These are phyloP conservation scores for Romanogobio albipinnatus DNA, from an alignment of 2,113 vertebrate species.

Conservation along the genomic window DNA sequence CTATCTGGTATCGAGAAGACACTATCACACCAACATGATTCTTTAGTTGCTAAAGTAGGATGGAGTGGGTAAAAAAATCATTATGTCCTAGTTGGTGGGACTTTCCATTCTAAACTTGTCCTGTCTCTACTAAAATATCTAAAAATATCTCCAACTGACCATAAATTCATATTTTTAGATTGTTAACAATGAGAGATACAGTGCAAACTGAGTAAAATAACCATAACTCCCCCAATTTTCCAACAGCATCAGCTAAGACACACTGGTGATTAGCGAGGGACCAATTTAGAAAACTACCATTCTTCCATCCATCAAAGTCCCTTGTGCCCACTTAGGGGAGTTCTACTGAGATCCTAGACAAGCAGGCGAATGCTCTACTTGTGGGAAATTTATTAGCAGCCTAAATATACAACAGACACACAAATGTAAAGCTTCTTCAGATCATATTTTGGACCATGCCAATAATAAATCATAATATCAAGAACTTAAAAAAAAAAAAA, in stretches of 20 bases:
- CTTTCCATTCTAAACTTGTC: slow-evolving; percentile 37
- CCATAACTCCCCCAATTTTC: slow-evolving; percentile 35
- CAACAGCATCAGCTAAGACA: slow-evolving; percentile 55
- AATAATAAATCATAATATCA: slow-evolving; percentile 10
- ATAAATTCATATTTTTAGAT: neutral
- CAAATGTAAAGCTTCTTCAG: neutral
- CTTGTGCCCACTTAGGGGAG: slow-evolving; percentile 60
- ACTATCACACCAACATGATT: neutral
- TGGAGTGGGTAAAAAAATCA: neutral
- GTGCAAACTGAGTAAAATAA: slow-evolving; percentile 35
- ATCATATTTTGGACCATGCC: neutral
- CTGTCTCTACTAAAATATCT: neutral
- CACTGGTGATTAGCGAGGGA: slow-evolving; percentile 55
- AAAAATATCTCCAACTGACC: slow-evolving; percentile 12
- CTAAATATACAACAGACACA: slow-evolving; percentile 15
- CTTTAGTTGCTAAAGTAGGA: neutral
- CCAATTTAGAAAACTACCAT: slow-evolving; percentile 60
- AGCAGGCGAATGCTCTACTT: slow-evolving; percentile 52
- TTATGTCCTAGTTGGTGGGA: slow-evolving; percentile 8
- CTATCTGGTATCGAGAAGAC: neutral
- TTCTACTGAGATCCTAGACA: slow-evolving; percentile 53
- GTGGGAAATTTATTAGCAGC: slow-evolving; percentile 50
- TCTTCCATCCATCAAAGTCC: slow-evolving; percentile 60
- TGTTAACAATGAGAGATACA: slow-evolving; percentile 25
- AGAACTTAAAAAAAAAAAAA: no score